Evolutionary conservation across 2,888 invertebrate genomes (phyloP), one percentile per base, ranked within the genome.

Genomic region (Dichetophora obliterata): DNA sequence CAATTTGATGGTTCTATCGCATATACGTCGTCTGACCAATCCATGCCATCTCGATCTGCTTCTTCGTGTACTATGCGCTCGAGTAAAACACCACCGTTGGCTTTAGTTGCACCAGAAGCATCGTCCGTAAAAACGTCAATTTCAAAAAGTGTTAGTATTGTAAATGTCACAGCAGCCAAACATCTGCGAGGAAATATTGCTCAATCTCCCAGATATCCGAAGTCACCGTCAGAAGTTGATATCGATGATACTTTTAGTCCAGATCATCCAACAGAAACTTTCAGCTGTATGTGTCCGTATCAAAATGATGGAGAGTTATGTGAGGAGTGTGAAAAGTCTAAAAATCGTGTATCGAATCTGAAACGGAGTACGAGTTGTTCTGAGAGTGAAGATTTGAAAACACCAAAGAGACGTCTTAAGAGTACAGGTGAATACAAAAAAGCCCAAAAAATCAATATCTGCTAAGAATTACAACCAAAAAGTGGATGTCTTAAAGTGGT

Each of bases 61-160:
- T 77, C 75, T 0, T 75, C 78, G 34, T 79, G 77, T n/a, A 75
- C 78, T 2, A 66, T 31, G 34, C 79, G 79, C 24, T 80, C 82
- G 50, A 81, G 87, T 11, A 89, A 88, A 80, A 86, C 87, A 0
- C 87, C 88, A 24, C 86, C 89, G 0, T 79, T 90, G 75, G 87
- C 89, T 1, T 82, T 90, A 52, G 88, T 90, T 14, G 88, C 90
- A 48, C 90, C 90, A 0, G 88, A 89, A 76, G 79, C 87, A 3
- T 81, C 85, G 24, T 87, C 89, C 2, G 88, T 90, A 2, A 90
- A 88, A 77, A 86, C 85, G 22, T 87, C 90, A 11, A 90, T 90
- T 77, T 85, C 86, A 8, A 89, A 89, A 79, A 90, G 91, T 86
- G 86, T 90, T 73, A 85, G 87, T 79, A 85, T 91, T 50, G 88